Percentiles rank a stretch among this genome's conserved stretches.
Conservation (phyloP, 2,888 invertebrate species). For the Beris morrisii region DNA sequence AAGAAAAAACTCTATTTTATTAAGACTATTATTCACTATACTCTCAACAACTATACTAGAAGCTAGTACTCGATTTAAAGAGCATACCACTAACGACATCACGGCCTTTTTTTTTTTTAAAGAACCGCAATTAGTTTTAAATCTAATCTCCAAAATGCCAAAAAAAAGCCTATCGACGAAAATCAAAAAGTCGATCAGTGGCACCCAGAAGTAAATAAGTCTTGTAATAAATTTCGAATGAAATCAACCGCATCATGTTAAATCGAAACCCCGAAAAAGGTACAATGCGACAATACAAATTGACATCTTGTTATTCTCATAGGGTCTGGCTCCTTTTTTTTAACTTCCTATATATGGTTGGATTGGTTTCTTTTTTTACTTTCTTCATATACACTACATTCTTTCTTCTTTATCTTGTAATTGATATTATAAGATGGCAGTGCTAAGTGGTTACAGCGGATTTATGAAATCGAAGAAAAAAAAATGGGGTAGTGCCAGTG, state of each 20-base stretch:
- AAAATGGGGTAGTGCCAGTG: neutral
- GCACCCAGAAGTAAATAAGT: slow-evolving; percentile 29
- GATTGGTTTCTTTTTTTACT: slow-evolving; percentile 1
- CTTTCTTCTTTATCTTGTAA: slow-evolving; percentile 17
- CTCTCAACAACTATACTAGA: too few relatives aligned
- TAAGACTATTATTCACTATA: too few relatives aligned
- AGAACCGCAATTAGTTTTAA: too few relatives aligned
- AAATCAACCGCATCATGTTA: slow-evolving; percentile 43
- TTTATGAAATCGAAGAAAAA: neutral
- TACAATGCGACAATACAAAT: slow-evolving; percentile 42
- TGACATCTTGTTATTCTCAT: slow-evolving; percentile 45
- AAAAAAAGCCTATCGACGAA: neutral
- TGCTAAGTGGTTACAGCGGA: slow-evolving; percentile 3
- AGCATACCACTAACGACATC: too few relatives aligned
- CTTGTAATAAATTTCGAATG: slow-evolving; percentile 42
- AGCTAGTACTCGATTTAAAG: too few relatives aligned
- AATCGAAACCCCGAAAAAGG: slow-evolving; percentile 29
- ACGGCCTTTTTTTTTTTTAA: too few relatives aligned
- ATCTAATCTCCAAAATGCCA: too few relatives aligned
- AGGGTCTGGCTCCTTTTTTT: neutral
- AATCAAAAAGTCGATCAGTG: slow-evolving; percentile 17
- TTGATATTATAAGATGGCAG: slow-evolving; percentile 19
- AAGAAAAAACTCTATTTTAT: too few relatives aligned
- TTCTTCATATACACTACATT: neutral
- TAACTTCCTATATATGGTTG: neutral